Evolutionary conservation across 2,113 vertebrate genomes (phyloP).

Genomic region (Festucalex cinctus): DNA sequence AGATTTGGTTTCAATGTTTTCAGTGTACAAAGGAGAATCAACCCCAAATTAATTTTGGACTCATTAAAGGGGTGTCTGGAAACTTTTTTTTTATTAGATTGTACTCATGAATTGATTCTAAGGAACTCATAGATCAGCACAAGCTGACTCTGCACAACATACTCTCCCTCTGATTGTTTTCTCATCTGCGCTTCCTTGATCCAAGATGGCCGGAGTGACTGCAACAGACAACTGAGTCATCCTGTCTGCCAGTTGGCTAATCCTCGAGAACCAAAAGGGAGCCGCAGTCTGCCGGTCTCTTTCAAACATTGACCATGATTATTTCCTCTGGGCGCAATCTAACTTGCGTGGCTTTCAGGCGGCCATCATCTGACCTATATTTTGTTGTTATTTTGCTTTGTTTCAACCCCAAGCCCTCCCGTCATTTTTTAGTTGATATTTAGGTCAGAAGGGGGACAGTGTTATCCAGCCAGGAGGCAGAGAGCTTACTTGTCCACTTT

Average conservation of each 20-base stretch:
- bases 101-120: slow-evolving; percentile 5
- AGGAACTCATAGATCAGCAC: slow-evolving; percentile 11
- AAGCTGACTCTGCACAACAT: slow-evolving; percentile 3
- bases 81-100: neutral
- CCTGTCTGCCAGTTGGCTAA: slow-evolving; percentile 30
- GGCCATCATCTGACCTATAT: slow-evolving; percentile 61
- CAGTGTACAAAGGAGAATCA: neutral
- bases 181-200: slow-evolving; percentile 17
- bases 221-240: slow-evolving; percentile 57
- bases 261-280: slow-evolving; percentile 21
- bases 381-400: slow-evolving; percentile 32
- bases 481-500: slow-evolving; percentile 64
- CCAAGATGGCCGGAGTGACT: slow-evolving; percentile 11
- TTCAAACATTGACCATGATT: slow-evolving; percentile 44
- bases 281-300: slow-evolving; percentile 23
- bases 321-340: slow-evolving; percentile 46
- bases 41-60: neutral
- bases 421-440: slow-evolving; percentile 59
- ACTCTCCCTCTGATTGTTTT: slow-evolving; percentile 29
- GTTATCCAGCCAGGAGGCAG: slow-evolving; percentile 48
- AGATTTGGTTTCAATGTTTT: too few species aligned
- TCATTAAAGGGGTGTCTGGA: neutral
- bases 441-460: slow-evolving; percentile 57
- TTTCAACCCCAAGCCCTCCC: slow-evolving; percentile 30
- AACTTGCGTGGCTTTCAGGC: slow-evolving; percentile 42